Evolutionary conservation across 2,113 vertebrate species (phyloP).

Genomic region (Callochromis pleurospilus): DNA sequence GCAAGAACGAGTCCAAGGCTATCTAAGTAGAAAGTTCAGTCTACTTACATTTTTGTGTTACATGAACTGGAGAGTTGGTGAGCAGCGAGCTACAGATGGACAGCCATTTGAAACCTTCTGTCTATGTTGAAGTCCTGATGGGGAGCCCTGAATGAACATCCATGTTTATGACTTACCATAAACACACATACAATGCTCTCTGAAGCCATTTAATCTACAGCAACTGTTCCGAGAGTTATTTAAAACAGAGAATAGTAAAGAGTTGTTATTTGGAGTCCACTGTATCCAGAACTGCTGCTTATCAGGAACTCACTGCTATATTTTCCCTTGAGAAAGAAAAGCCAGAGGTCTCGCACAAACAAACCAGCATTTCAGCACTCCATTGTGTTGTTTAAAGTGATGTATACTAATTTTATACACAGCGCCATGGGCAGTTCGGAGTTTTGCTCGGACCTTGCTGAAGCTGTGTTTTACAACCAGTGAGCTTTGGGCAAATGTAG

Average conservation of each 20-base stretch:
- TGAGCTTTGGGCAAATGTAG: neutral
- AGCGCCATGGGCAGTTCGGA: neutral
- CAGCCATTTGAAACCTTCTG: conserved; percentile 60
- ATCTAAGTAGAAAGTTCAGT: neutral
- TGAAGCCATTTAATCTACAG: conserved; percentile 22
- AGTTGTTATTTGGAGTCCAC: neutral
- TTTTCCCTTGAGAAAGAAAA: neutral
- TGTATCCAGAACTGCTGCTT: neutral
- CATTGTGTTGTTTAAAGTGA: conserved; percentile 8
- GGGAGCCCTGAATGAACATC: conserved; percentile 57
- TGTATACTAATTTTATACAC: conserved; percentile 17
- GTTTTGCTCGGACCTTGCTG: neutral
- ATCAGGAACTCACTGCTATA: neutral
- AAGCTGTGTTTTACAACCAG: neutral
- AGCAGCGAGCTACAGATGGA: conserved; percentile 57
- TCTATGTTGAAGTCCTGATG: conserved; percentile 56
- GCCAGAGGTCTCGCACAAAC: neutral
- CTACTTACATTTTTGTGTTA: conserved; percentile 25
- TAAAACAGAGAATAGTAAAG: neutral
- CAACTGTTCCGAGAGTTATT: neutral
- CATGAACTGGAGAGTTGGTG: conserved; percentile 42
- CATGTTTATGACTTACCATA: conserved; percentile 54
- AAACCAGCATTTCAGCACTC: neutral
- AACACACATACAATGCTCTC: conserved; percentile 43
- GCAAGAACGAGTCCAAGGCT: neutral